Evolutionary conservation across 2,888 invertebrate genomes (phyloP).

Genomic region (Trissolcus japonicus): DNA sequence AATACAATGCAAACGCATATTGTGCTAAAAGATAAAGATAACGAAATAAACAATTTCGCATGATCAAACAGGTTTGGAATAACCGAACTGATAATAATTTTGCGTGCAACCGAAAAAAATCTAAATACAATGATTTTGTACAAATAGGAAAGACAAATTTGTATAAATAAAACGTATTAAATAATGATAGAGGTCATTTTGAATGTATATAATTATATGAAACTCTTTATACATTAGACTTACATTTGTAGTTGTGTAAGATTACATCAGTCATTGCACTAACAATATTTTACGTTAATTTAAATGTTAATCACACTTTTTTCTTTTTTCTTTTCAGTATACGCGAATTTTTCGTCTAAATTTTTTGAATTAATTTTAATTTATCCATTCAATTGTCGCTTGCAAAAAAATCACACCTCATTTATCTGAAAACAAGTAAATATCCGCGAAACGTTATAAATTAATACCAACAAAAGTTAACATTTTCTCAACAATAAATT

Average conservation of each 20-base stretch:
- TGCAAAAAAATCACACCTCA: constrained; percentile 6
- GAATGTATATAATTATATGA: constrained; percentile 48
- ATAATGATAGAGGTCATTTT: not conserved
- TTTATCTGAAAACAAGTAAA: constrained; percentile 8
- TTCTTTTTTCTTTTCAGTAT: constrained; percentile 20
- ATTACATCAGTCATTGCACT: constrained; percentile 56
- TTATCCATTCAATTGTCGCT: not conserved
- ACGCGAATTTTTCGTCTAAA: not conserved
- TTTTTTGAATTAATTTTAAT: not conserved
- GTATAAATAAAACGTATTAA: not conserved
- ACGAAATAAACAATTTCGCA: too few relatives aligned
- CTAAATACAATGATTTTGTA: too few relatives aligned
- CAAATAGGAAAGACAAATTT: constrained; percentile 3
- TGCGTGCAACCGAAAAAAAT: too few relatives aligned
- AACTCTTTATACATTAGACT: constrained; percentile 50
- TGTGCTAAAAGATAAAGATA: too few relatives aligned
- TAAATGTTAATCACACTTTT: constrained; percentile 24
- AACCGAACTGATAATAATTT: too few relatives aligned
- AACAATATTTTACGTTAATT: constrained; percentile 34
- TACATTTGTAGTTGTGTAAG: constrained; percentile 42
- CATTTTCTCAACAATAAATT: constrained; percentile 9
- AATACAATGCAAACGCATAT: too few relatives aligned
- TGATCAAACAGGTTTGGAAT: too few relatives aligned
- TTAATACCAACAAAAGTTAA: constrained; percentile 15
- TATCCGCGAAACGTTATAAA: constrained; percentile 7